Base-by-base conservation (phyloP, 2,888 invertebrate species). In the Brachyopa scutellaris region DNA sequence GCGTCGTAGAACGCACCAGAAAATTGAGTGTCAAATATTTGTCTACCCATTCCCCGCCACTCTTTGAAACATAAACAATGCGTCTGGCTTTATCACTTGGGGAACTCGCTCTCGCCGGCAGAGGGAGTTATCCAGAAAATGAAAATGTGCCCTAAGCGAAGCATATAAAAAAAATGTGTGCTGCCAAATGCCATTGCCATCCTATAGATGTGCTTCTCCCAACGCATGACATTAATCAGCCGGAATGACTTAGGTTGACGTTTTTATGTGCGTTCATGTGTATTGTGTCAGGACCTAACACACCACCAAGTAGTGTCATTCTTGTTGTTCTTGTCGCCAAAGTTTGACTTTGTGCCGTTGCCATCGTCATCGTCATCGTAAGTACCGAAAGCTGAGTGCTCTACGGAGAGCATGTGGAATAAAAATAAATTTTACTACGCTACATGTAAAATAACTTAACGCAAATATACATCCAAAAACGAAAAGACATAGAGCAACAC, bases 401-500 rank as follows among this genome's bases (percentile, higher is more conserved):
- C 78, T 73, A 51, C 38, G 19, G 73, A 66, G 59, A 61, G 45
- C 73, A 38, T 66, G 59, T 42, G 53, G 38, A 66, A 73, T 66
- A 79, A 79, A 73, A 79, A 79, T 79, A 66, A 73, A 73, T 79
- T 79, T 79, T 79, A 73, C 78, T 79, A 79, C 38, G 45, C 53
- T 73, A 73, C 73, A 79, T 59, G 78, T 73, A 66, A 79, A 79
- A 73, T 78, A 78, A 73, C 73, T 73, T 79, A 79, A 78, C 73
- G 64, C 66, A 49, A 40, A 29, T 17, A 11, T 70, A 57, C 57
- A 61, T 61, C 9, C 21, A 33, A n/a, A 45, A 2, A 19, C 9
- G 33, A 17, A 17, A 8, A n/a, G 13, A 7, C 2, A 26, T 31
- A 42, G 11, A 33, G 45, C 9, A 13, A 19, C 36, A n/a, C 9